Evolutionary conservation across 2,113 vertebrate genomes (phyloP).

Genomic region (Aptenodytes forsteri): DNA sequence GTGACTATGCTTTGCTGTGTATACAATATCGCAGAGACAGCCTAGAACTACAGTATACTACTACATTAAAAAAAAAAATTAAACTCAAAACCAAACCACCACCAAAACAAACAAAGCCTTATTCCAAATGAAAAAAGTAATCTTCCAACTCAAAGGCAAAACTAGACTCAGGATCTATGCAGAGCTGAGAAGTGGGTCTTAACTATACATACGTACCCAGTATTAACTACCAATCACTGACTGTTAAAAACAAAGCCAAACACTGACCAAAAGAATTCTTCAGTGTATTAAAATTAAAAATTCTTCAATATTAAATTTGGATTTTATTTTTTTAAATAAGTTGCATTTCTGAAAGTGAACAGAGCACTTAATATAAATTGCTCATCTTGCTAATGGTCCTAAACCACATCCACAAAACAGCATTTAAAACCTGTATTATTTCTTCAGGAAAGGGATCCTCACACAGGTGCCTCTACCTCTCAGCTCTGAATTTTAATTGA

Average conservation of each 20-base stretch:
- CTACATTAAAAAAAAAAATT: not conserved
- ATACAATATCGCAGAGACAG: not conserved
- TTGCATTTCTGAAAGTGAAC: not conserved
- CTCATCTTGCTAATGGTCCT: not conserved
- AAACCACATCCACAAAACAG: not conserved
- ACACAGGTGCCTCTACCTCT: not conserved
- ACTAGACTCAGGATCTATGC: not conserved
- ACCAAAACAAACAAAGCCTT: not conserved
- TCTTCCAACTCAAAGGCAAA: not conserved
- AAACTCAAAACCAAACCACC: not conserved
- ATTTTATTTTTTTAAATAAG: not conserved
- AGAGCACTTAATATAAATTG: not conserved
- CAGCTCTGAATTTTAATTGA: slow-evolving; percentile 33
- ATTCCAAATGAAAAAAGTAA: not conserved
- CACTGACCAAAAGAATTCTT: not conserved
- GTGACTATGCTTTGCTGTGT: not conserved
- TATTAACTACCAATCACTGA: not conserved
- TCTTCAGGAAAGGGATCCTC: not conserved
- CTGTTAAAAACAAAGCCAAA: not conserved
- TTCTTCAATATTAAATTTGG: not conserved
- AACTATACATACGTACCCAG: not conserved
- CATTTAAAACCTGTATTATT: not conserved
- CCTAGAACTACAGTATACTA: not conserved
- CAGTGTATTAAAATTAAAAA: not conserved
- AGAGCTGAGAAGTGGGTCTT: not conserved